Evolutionary conservation across 92 coral and sea anemone genomes (phyloP), one percentile per base, ranked within the genome.

Genomic region (Ricordea florida): DNA sequence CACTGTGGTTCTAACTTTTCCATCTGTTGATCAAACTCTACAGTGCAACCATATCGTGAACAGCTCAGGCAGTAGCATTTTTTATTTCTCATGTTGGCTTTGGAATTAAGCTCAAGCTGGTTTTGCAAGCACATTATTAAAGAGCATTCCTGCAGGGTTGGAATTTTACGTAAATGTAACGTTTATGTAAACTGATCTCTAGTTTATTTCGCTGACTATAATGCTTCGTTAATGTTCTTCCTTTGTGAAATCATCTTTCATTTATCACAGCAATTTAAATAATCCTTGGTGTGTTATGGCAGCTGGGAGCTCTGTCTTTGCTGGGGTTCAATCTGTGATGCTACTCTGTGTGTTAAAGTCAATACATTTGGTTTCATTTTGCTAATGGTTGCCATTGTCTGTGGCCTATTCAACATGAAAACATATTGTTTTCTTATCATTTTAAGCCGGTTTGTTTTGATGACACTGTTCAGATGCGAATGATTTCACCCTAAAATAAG

Each of bases 361-460:
- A 85, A 85, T 81, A 85, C 64, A 66, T 72, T 85, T 60, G 11
- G 20, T 38, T 28, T 15, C 8, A 16, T 26, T 26, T 25, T 36
- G 13, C 55, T 40, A 24, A 69, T 69, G 77, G 62, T 40, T 53
- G 37, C 46, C 73, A 22, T 46, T 46, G 32, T 45, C 72, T 44
- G 18, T 69, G 52, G 21, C 77, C 52, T 37, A 69, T 53, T 53
- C 40, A 41, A 24, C 63, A 69, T 27, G 40, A 82, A 55, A 82
- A 74, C 87, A 82, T 66, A 49, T 82, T 82, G 87, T 82, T 82
- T 82, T 69, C 55, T 82, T 82, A 57, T 57, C 79, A 64, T 65
- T 66, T 55, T 55, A 68, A 41, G 56, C 66, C 77, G 70, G 75
- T 72, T 64, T 32, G 64, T 63, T 69, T 37, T 74, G 70, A 65